phyloP scores from a whole-genome alignment of 2,888 invertebrate species.

The Sarcophaga subvicina region DNA sequence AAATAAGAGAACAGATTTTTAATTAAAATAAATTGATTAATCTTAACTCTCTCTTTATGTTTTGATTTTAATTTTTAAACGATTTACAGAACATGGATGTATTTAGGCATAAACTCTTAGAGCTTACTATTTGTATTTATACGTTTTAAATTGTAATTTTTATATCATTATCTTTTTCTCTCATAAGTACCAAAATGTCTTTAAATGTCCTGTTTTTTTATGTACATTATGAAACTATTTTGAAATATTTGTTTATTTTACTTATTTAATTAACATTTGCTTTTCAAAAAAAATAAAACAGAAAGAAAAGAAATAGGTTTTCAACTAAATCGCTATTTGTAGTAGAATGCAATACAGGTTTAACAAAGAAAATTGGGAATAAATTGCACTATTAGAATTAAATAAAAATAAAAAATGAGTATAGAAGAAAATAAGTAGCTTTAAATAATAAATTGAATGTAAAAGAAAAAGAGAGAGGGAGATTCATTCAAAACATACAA shows the following conservation, averaged over 20 bases:
- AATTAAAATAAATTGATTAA: background rate
- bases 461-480: background rate
- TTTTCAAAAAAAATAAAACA: background rate
- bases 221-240: background rate
- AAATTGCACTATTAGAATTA: slow-evolving; percentile 64
- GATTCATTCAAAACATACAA: slow-evolving; percentile 65
- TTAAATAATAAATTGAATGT: slow-evolving; percentile 31
- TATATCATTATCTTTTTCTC: background rate
- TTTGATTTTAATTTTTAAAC: background rate
- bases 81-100: background rate
- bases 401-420: slow-evolving; percentile 22
- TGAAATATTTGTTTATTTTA: slow-evolving; percentile 23
- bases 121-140: background rate
- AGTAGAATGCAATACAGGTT: slow-evolving; percentile 29
- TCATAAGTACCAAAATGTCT: background rate
- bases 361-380: slow-evolving; percentile 49
- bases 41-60: background rate
- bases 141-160: background rate
- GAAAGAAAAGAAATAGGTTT: slow-evolving; percentile 24
- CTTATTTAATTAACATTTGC: background rate
- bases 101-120: background rate
- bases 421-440: slow-evolving; percentile 29
- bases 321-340: slow-evolving; percentile 25
- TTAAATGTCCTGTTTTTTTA: background rate
- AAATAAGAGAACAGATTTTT: background rate